Evolutionary conservation across 2,888 invertebrate species (phyloP), one percentile per base, ranked within the genome.

Genomic region (Hermaeophaga mercurialis): DNA sequence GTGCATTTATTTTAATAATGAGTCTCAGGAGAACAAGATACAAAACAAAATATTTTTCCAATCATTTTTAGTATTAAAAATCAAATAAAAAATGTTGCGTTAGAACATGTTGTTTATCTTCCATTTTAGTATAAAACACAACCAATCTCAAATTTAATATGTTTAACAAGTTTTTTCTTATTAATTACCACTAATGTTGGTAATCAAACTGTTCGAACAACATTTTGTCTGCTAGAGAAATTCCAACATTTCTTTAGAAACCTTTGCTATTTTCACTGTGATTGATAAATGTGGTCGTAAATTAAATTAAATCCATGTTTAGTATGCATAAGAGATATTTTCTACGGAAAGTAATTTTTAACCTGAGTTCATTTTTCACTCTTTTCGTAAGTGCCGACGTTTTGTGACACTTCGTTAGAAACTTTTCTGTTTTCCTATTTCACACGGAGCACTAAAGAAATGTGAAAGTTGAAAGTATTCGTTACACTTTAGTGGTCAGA

Each of bases 221-320:
- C 43, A 43, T n/a, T 14, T 15, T 6, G 24, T 11, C 22, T 36
- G 22, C 26, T 22, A 46, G 15, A 11, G 19, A 9, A 49, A 26
- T 41, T 19, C 12, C 14, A 19, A 28, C 11, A 14, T 52, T 52
- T 34, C 43, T 39, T 52, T 43, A 18, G 14, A 52, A 34, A 17
- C 15, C 31, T 14, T 52, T 52, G 47, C 45, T 52, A 56, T 56
- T 34, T 47, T 22, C 36, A 12, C 17, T 9, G 8, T 33, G 33
- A 52, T 47, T 56, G 56, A 56, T 52, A 56, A 52, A 56, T 56
- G 52, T 34, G 47, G 15, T 15, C 39, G 31, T 46, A 56, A 56
- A 46, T 56, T 56, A 52, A 56, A 52, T 52, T 41, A 53, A 52
- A 46, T 52, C 43, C 46, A 18, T 36, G 56, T 52, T 47, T 52